A percentile compares a stretch with the other conserved stretches of the same genome.
phyloP scores from a whole-genome alignment of 2,888 invertebrate species.

The Ochlodes sylvanus region DNA sequence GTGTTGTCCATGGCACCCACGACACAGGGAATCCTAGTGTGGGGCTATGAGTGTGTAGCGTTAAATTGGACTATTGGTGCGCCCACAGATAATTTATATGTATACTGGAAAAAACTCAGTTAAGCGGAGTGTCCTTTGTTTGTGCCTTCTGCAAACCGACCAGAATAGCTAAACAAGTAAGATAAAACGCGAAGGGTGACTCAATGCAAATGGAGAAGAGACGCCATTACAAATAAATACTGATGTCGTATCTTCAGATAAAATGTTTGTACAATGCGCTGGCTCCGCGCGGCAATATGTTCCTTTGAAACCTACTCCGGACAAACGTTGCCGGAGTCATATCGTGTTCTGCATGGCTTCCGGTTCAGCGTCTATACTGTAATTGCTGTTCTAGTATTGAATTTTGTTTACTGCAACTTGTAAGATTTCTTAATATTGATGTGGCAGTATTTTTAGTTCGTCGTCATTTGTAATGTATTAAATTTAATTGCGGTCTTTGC shows the following conservation, averaged over 20 bases:
- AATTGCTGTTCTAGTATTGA: too few species aligned
- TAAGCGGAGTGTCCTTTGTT: background rate
- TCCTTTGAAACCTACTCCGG: conserved; percentile 17
- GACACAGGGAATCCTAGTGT: too few species aligned
- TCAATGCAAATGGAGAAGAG: conserved; percentile 25
- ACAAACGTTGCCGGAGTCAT: conserved; percentile 24
- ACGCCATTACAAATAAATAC: conserved; percentile 27
- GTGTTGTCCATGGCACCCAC: too few species aligned
- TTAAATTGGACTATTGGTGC: too few species aligned
- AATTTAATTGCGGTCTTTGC: background rate
- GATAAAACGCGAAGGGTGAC: conserved; percentile 7
- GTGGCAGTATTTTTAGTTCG: too few species aligned
- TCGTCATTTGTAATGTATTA: background rate
- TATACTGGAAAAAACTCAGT: background rate
- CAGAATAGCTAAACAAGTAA: background rate
- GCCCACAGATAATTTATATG: too few species aligned
- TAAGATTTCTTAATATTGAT: too few species aligned
- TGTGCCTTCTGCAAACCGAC: background rate
- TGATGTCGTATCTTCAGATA: conserved; percentile 11
- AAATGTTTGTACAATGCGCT: conserved; percentile 30
- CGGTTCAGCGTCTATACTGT: background rate
- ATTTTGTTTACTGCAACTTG: too few species aligned
- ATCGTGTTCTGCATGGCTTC: conserved; percentile 14
- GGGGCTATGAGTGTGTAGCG: too few species aligned
- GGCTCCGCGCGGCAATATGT: conserved; percentile 3